Base-by-base conservation (phyloP, 1,140 invertebrate species). In the Antheraea mylitta region DNA sequence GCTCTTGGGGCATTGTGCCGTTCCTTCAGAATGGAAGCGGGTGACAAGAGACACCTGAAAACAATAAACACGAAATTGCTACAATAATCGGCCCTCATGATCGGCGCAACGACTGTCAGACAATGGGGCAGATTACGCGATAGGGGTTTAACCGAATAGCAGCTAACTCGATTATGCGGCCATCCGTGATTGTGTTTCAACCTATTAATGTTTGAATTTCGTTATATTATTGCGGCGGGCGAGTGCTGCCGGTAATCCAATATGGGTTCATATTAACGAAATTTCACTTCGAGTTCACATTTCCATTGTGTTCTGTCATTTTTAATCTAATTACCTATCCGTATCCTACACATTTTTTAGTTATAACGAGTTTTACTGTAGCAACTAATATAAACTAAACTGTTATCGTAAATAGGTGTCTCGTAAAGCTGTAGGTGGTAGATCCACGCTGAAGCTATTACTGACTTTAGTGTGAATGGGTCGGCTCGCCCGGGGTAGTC, bases 171-270 rank as follows among this genome's bases (percentile, higher is more conserved):
- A 90, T 91, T 91, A 89, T 86, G 81, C 84, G 83, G 81, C 85
- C 87, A 91, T 89, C 86, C 86, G 86, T 89, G 89, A 91, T 90
- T 90, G 87, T 89, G 81, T 90, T 91, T 87, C 77, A 85, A 82
- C 83, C 83, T 89, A 91, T 91, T 90, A 89, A 89, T 91, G 84
- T 89, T 91, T 90, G 87, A 90, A 88, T 89, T 90, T 87, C 87
- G 86, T 90, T 91, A 89, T 89, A 88, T 89, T 88, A 90, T 86
- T 89, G 85, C 84, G 82, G 84, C 77, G 73, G 77, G 71, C 75
- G 78, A 77, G 80, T 79, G 81, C 77, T 71, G 80, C 73, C 74
- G 67, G 79, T 90, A 89, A 90, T 88, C 86, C 86, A 83, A 89
- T 90, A 88, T 83, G 78, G 82, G 77, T 77, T 70, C 71, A 77